Evolutionary conservation across 2,797 vertebrate species (phyloP).

Genomic region (Amblyraja radiata): DNA sequence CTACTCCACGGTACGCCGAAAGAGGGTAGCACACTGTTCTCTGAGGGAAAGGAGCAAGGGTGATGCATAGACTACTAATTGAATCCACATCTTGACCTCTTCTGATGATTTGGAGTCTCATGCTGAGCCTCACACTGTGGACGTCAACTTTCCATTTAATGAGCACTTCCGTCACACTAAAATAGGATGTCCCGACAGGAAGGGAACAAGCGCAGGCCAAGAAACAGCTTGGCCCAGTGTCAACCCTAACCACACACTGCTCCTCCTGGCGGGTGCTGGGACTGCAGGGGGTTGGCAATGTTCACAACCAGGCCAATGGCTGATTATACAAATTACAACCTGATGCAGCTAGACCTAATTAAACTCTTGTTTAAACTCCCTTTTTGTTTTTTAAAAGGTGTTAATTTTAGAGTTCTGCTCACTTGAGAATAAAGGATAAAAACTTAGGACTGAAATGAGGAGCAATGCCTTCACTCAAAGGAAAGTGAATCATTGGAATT

Average conservation of each 20-base stretch:
- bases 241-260: background rate
- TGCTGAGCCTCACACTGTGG: background rate
- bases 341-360: background rate
- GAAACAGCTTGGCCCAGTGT: background rate
- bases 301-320: background rate
- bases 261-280: background rate
- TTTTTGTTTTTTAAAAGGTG: no score
- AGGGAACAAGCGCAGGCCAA: background rate
- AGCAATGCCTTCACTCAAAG: no score
- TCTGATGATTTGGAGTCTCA: background rate
- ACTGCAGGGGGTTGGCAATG: no score
- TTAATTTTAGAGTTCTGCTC: no score
- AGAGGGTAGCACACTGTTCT: no score
- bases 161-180: background rate
- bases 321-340: background rate
- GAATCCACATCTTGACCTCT: background rate
- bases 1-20: no score
- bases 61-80: no score
- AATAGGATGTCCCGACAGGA: background rate
- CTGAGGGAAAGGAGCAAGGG: no score
- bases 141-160: no score
- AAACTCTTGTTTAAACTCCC: background rate
- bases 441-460: no score
- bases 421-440: no score
- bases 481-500: no score